Evolutionary conservation across 2,888 invertebrate genomes (phyloP).

Genomic region (Yponomeuta plumbellus): DNA sequence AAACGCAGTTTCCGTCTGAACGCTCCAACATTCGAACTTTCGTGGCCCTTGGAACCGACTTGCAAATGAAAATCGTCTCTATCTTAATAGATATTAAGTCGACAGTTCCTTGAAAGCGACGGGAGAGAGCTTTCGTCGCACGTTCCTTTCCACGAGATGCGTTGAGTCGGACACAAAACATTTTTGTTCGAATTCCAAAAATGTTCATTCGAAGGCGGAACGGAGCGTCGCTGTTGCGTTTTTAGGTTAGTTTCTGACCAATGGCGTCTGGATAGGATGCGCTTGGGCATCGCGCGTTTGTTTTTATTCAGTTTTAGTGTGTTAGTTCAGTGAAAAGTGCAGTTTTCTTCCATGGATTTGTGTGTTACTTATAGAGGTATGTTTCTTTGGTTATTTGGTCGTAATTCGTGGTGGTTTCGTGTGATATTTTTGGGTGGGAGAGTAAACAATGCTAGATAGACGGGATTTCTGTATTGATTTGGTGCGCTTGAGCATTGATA

Average conservation of each 20-base stretch:
- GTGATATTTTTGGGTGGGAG: neutral
- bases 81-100: neutral
- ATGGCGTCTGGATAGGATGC: conserved; percentile 42
- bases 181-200: conserved; percentile 44
- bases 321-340: conserved; percentile 19
- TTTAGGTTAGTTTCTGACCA: conserved; percentile 64
- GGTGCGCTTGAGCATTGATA: neutral
- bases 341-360: conserved; percentile 7
- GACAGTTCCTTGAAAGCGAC: neutral
- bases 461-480: neutral
- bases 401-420: neutral
- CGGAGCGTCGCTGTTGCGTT: conserved; percentile 38
- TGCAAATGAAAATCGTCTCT: neutral
- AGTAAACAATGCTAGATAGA: neutral
- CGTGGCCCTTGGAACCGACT: neutral
- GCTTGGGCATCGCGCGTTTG: conserved; percentile 28
- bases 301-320: conserved; percentile 27
- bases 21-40: neutral
- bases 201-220: conserved; percentile 27
- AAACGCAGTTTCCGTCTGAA: neutral
- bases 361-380: conserved; percentile 16
- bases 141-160: conserved; percentile 7
- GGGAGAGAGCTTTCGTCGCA: neutral
- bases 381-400: neutral
- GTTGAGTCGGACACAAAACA: conserved; percentile 31